Percentiles rank a stretch among this genome's conserved stretches.
Evolutionary conservation across 1,140 invertebrate species (phyloP).

Genomic region (Venturia canescens): DNA sequence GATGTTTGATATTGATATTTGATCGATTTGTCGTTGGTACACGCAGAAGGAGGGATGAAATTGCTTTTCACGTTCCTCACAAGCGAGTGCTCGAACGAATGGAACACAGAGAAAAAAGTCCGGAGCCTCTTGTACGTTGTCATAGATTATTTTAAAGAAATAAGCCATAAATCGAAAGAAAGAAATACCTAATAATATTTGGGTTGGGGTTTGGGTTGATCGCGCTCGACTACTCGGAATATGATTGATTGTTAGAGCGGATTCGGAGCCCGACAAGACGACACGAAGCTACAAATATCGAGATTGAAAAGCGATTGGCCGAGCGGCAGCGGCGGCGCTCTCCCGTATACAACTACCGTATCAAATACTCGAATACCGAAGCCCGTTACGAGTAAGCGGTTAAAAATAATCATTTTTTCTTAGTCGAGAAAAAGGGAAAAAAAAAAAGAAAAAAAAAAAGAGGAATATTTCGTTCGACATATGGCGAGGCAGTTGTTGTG

Average conservation of each 20-base stretch:
- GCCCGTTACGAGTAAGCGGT: conserved; percentile 20
- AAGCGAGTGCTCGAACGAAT: conserved; percentile 79
- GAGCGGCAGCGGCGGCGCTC: neutral
- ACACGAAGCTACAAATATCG: conserved; percentile 47
- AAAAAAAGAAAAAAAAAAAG: no score
- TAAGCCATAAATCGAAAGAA: no score
- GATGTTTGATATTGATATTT: no score
- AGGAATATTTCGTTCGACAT: no score
- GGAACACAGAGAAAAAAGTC: conserved; percentile 74
- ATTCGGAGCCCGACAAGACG: conserved; percentile 58
- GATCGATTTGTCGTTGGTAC: no score
- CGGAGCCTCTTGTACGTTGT: conserved; percentile 78
- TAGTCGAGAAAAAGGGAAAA: no score
- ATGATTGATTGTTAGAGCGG: no score
- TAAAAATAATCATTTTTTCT: no score
- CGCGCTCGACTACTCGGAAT: no score
- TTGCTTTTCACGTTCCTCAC: conserved; percentile 79
- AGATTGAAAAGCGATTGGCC: conserved; percentile 5
- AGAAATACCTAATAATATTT: no score
- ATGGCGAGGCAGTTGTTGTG: conserved; percentile 50
- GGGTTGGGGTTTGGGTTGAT: no score
- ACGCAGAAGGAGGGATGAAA: conserved; percentile 62
- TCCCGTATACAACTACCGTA: neutral
- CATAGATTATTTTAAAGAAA: conserved; percentile 45
- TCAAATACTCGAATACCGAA: neutral